Evolutionary conservation across 1,140 invertebrate genomes (phyloP).

Genomic region (Linepithema humile): DNA sequence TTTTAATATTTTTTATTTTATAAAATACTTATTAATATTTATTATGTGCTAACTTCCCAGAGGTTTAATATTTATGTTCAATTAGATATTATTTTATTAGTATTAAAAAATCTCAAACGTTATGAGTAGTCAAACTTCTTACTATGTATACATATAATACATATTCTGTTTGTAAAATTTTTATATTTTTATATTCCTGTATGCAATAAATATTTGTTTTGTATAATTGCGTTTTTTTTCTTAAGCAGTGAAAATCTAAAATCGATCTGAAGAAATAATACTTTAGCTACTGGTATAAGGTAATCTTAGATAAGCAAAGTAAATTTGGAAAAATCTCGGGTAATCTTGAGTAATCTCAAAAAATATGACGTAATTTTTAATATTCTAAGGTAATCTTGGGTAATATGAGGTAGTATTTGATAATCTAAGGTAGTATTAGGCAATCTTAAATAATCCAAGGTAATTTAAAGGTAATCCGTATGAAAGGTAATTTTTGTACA

Average conservation of each 20-base stretch:
- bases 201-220: neutral
- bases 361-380: neutral
- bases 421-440: neutral
- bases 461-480: no score
- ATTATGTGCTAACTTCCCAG: no score
- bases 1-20: neutral
- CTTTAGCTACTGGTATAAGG: neutral
- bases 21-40: neutral
- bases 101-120: no score
- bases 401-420: neutral
- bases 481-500: no score
- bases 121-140: neutral
- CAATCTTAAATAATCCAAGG: neutral
- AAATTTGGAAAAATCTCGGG: neutral
- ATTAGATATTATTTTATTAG: no score
- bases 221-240: neutral
- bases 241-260: neutral
- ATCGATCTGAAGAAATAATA: neutral
- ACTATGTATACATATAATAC: neutral
- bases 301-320: neutral
- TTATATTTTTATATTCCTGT: neutral
- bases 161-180: conserved; percentile 6
- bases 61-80: no score
- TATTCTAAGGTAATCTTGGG: neutral
- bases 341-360: neutral